These are phyloP conservation scores for Clupea harengus DNA, from an alignment of 2,113 vertebrate genomes.

Conservation along the genomic window DNA sequence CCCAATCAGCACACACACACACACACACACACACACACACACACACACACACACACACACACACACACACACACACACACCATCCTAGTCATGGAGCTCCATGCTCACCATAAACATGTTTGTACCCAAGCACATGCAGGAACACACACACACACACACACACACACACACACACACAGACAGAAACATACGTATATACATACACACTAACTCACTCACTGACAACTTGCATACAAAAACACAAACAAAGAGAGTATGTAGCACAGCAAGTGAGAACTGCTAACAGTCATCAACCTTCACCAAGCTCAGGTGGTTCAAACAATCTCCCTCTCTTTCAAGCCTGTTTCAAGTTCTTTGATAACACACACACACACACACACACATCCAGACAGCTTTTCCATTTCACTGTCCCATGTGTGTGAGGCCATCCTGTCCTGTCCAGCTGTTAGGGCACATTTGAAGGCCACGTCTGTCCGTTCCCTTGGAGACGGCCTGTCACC, in stretches of 20 bases:
- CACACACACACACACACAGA: background rate
- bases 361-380: background rate
- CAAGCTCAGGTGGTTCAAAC: background rate
- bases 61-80: slow-evolving; percentile 16
- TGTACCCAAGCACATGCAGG: background rate
- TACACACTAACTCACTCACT: background rate
- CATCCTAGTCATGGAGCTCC: background rate
- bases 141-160: background rate
- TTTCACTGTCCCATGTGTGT: background rate
- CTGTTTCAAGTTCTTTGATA: background rate
- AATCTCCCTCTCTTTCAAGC: background rate
- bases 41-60: slow-evolving; percentile 12
- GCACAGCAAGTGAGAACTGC: background rate
- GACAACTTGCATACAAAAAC: background rate
- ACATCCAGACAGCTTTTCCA: background rate
- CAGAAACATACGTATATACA: background rate
- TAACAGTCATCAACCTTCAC: background rate
- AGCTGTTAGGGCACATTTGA: background rate
- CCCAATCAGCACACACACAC: background rate
- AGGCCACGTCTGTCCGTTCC: slow-evolving; percentile 13
- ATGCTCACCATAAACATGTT: background rate
- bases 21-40: slow-evolving; percentile 6
- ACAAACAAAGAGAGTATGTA: background rate
- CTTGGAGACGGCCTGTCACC: slow-evolving; percentile 5
- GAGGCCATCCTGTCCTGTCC: background rate